Conservation (phyloP, 2,113 vertebrate species). For the Pseudorasbora parva region DNA sequence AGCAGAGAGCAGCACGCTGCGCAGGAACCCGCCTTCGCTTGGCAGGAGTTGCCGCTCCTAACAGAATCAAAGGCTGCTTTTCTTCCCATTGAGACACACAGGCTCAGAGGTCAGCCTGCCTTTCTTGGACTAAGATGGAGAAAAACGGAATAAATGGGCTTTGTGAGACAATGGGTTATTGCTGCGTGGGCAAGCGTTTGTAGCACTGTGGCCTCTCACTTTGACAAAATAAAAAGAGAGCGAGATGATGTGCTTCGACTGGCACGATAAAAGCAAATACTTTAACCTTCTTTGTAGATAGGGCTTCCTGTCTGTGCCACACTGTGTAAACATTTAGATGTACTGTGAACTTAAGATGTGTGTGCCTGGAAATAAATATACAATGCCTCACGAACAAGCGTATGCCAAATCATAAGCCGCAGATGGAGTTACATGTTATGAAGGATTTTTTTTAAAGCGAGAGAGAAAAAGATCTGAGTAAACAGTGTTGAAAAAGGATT, state of each 20-base stretch:
- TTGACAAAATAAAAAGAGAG: conserved; percentile 50
- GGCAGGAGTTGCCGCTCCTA: conserved; percentile 62
- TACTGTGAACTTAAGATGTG: conserved; percentile 46
- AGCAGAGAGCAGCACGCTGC: conserved; percentile 41
- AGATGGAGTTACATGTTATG: not conserved
- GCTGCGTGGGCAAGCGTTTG: conserved; percentile 62
- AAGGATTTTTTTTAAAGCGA: not conserved
- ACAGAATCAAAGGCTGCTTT: conserved; percentile 71
- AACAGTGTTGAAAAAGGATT: not conserved
- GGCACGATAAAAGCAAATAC: conserved; percentile 28
- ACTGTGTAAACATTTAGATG: conserved; percentile 52
- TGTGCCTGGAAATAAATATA: conserved; percentile 5
- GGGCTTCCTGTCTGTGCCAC: conserved; percentile 20
- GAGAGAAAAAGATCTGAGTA: no score
- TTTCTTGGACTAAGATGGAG: conserved; percentile 64
- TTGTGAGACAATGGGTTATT: conserved; percentile 62
- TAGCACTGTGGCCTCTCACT: conserved; percentile 60
- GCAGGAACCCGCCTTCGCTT: conserved; percentile 51
- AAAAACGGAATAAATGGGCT: conserved; percentile 66
- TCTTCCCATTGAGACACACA: conserved; percentile 69
- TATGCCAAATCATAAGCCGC: not conserved
- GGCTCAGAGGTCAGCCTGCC: conserved; percentile 64
- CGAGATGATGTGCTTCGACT: conserved; percentile 14
- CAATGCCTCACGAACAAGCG: not conserved
- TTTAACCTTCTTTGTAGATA: conserved; percentile 26